Percentiles rank a stretch among this genome's conserved stretches.
phyloP scores from a whole-genome alignment of 2,113 vertebrate species.

The Silurus glanis region DNA sequence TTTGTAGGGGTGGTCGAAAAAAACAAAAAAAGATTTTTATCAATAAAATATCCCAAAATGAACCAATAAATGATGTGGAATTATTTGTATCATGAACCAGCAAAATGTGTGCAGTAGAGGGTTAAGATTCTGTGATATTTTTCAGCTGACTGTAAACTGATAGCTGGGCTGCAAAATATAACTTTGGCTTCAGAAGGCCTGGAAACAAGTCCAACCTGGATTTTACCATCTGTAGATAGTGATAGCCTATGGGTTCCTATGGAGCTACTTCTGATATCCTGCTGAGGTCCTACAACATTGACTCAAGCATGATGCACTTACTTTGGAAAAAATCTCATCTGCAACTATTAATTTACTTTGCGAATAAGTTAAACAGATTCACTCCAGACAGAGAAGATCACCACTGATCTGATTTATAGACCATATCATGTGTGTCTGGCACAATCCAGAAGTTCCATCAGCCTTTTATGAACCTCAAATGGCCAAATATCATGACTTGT shows the following conservation, averaged over 20 bases:
- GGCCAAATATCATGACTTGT: too few relatives aligned
- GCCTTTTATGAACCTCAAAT: too few relatives aligned
- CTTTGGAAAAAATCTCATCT: not conserved
- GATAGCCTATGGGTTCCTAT: not conserved
- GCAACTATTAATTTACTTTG: not conserved
- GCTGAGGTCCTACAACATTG: not conserved
- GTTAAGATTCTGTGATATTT: not conserved
- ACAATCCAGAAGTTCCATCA: too few relatives aligned
- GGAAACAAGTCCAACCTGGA: not conserved
- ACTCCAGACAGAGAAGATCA: too few relatives aligned
- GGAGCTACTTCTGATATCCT: not conserved
- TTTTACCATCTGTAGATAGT: not conserved
- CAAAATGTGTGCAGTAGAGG: too few relatives aligned
- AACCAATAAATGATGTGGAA: too few relatives aligned
- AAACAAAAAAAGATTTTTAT: too few relatives aligned
- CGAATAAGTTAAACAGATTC: too few relatives aligned
- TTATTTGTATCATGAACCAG: too few relatives aligned
- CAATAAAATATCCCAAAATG: too few relatives aligned
- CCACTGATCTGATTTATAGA: not conserved
- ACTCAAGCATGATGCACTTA: not conserved
- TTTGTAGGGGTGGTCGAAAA: too few relatives aligned
- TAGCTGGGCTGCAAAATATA: not conserved
- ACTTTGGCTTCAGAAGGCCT: not conserved
- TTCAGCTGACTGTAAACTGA: not conserved
- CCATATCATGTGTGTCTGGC: too few relatives aligned